Evolutionary conservation across 2,113 vertebrate species (phyloP).

Genomic region (Heterotis niloticus): DNA sequence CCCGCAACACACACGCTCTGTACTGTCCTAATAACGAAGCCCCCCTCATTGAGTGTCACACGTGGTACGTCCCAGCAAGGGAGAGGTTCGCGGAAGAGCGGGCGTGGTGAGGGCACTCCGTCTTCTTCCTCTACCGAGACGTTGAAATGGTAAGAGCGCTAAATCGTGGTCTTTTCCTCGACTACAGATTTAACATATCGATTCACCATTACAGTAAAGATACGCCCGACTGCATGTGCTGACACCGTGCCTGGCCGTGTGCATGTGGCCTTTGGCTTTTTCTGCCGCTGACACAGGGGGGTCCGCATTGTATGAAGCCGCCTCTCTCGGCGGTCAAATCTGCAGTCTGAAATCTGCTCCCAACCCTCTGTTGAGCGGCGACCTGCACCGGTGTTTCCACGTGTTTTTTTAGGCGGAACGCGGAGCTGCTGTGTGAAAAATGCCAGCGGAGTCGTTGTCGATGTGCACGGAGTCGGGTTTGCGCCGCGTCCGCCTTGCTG

Average conservation of each 20-base stretch:
- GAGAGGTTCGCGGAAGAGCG: conserved; percentile 43
- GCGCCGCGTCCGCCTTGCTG: background rate
- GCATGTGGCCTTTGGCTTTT: background rate
- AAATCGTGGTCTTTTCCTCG: background rate
- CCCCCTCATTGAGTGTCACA: background rate
- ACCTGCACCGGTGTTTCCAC: background rate
- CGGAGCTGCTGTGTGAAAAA: background rate
- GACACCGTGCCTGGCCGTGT: background rate
- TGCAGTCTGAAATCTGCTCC: too few relatives aligned
- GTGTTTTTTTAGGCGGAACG: background rate
- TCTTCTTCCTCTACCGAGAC: conserved; percentile 42
- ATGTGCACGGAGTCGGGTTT: conserved; percentile 1
- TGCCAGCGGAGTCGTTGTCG: background rate
- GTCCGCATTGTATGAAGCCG: too few relatives aligned
- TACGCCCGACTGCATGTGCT: background rate
- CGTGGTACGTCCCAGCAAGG: conserved; percentile 24
- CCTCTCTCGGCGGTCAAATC: too few relatives aligned
- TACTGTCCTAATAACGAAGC: background rate
- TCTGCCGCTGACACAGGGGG: background rate
- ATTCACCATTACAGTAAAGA: background rate
- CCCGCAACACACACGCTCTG: background rate
- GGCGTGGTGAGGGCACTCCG: conserved; percentile 55
- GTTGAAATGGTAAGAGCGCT: conserved; percentile 61
- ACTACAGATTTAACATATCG: background rate
- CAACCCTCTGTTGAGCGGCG: background rate